Conservation (phyloP, 2,888 invertebrate species). For the Tetramorium bicarinatum region DNA sequence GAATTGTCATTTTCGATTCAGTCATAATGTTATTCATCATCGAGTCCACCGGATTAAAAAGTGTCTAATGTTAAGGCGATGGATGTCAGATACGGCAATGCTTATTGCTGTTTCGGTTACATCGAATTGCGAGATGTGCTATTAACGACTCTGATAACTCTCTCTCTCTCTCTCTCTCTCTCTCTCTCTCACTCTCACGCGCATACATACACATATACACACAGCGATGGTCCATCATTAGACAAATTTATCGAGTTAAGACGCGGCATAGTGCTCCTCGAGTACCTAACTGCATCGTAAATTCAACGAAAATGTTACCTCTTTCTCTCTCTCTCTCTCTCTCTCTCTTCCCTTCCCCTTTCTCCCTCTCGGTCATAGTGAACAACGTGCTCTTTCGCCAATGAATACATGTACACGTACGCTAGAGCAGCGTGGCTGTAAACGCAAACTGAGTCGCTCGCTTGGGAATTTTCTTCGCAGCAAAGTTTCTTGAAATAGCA, state of each 20-base stretch:
- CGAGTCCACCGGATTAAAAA: neutral
- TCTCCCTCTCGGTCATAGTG: neutral
- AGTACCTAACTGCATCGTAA: conserved; percentile 54
- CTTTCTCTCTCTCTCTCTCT: neutral
- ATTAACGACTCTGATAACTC: conserved; percentile 13
- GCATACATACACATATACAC: too few species aligned
- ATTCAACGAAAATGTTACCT: conserved; percentile 53
- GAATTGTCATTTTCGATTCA: conserved; percentile 5
- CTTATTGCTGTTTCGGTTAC: neutral
- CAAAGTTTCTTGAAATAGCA: conserved; percentile 27
- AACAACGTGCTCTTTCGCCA: neutral
- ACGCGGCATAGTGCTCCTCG: conserved; percentile 40
- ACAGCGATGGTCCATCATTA: conserved; percentile 41
- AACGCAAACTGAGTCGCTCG: conserved; percentile 17
- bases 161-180: too few species aligned
- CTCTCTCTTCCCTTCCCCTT: too few species aligned
- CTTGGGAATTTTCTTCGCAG: conserved; percentile 9
- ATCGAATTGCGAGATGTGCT: neutral
- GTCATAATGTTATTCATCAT: neutral
- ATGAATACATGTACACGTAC: neutral
- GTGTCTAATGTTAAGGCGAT: neutral
- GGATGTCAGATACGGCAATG: neutral
- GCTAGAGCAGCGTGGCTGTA: neutral
- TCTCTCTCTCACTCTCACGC: neutral
- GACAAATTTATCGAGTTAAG: conserved; percentile 68